Evolutionary conservation across 2,888 invertebrate genomes (phyloP).

Genomic region (Rhopalosiphum nymphaeae): DNA sequence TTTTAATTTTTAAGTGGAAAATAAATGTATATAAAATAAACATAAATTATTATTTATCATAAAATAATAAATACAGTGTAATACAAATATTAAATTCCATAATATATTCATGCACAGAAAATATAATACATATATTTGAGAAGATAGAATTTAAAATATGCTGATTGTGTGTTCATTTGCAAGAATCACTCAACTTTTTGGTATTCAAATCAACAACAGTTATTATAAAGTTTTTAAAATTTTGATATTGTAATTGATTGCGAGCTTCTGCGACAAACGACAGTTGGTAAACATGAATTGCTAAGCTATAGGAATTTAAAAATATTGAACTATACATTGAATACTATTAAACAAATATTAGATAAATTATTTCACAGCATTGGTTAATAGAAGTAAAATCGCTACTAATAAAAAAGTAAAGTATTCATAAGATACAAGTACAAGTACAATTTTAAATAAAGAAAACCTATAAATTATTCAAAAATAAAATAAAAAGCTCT

Average conservation of each 20-base stretch:
- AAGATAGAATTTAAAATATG: slow-evolving; percentile 2
- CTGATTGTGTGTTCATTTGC: not conserved
- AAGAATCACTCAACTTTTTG: not conserved
- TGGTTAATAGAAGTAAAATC: not conserved
- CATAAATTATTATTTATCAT: not conserved
- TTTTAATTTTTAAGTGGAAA: not conserved
- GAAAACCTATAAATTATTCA: not conserved
- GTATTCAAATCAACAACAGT: slow-evolving; percentile 1
- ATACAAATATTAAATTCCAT: not conserved
- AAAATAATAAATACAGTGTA: not conserved
- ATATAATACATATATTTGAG: not conserved
- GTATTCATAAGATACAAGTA: not conserved
- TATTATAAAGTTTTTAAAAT: not conserved
- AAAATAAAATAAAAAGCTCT: not conserved
- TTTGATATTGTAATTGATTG: slow-evolving; percentile 42
- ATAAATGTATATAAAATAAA: not conserved
- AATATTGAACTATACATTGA: not conserved
- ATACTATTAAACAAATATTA: slow-evolving; percentile 25
- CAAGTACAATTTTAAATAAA: slow-evolving; percentile 20
- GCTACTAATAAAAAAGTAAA: slow-evolving; percentile 18
- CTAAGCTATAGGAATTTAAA: not conserved
- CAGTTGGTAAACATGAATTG: slow-evolving; percentile 4
- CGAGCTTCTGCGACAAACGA: not conserved
- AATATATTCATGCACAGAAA: not conserved
- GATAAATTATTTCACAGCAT: slow-evolving; percentile 22